Evolutionary conservation across 2,888 invertebrate genomes (phyloP), one percentile per base, ranked within the genome.

Genomic region (Strigamia maritima): DNA sequence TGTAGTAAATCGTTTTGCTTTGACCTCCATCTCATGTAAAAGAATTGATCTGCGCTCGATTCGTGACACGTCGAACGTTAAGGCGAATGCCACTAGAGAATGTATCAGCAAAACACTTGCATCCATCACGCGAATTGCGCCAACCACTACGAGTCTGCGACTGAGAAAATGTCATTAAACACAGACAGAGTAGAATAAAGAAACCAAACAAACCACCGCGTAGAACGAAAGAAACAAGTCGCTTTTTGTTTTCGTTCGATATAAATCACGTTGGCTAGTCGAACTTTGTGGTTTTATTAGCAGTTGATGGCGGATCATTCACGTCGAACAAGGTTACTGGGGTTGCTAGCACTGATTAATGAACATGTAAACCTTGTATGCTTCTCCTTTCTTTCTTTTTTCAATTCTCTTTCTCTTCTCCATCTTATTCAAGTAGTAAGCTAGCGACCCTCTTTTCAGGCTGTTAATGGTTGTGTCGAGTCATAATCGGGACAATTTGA

Each of bases 1-100:
- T 60, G 60, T 26, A 65, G 65, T 65, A 65, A 65, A 65, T 65
- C 65, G 65, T 65, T 65, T 65, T 65, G 65, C 65, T 65, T 65
- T 65, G 65, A 65, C 65, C 65, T 28, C 26, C 26, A 65, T 65
- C 65, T 26, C 65, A 26, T 26, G 65, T 65, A 26, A 65, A 65
- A 65, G 65, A 65, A 65, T 65, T 65, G 65, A 65, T 65, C 65
- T 26, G 24, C 14, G 65, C 65, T 65, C 65, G 65, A 65, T 65
- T 65, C 65, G 65, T 65, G 65, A 65, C 65, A 65, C 65, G 65
- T 65, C 65, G 65, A 65, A 65, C 65, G 24, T 60, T 60, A 60
- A 60, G 24, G 60, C 24, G 60, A 60, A 60, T 10, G 65, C 65
- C 65, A 65, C 65, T 26, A 16, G 65, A 65, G 65, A 65, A 65